Base-by-base conservation (phyloP, 2,797 vertebrate genomes). In the Poecilia velifera region DNA sequence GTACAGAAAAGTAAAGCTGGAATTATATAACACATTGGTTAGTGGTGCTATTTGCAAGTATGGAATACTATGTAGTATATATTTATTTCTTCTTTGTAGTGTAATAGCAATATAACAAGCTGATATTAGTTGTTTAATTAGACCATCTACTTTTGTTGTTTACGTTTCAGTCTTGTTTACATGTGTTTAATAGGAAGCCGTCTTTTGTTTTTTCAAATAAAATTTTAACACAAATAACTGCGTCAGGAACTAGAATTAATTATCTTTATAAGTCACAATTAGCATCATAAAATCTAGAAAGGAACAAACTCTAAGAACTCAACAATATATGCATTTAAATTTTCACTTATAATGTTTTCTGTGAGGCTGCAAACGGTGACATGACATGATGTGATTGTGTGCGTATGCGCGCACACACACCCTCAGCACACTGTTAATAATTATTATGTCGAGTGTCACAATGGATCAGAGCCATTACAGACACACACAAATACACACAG, bases 401-500 rank as follows among this genome's bases (percentile, higher is more conserved):
- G 22, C 36, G 34, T 68, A 12, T 45, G 16, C 73, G 45, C 76
- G 77, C 43, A 46, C 46, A 28, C n/a, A 13, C 80, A 79, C 47
- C 22, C 77, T 51, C 55, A 59, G 51, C 74, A 79, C 78, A 76
- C 78, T 76, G 84, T 81, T 84, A 88, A 90, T 88, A 73, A 85
- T 89, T 79, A 88, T 89, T 79, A 88, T 90, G 88, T 91, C 86
- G 91, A 39, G 76, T 78, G 82, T 80, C 77, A 80, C 59, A 71
- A 3, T 84, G 85, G 82, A 86, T 84, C 83, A 84, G 64, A 85
- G 83, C 83, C 88, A 90, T 78, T 7, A 57, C 28, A 82, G 72
- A 83, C 82, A 75, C 73, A 80, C 70, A 72, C 68, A 64, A 36
- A 70, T 68, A 62, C 39, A 72, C 77, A 64, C 73, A 78, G n/a